Percentiles rank a stretch among this genome's conserved stretches.
Conservation (phyloP, 2,113 vertebrate genomes). For the Pteruthius melanotis region DNA sequence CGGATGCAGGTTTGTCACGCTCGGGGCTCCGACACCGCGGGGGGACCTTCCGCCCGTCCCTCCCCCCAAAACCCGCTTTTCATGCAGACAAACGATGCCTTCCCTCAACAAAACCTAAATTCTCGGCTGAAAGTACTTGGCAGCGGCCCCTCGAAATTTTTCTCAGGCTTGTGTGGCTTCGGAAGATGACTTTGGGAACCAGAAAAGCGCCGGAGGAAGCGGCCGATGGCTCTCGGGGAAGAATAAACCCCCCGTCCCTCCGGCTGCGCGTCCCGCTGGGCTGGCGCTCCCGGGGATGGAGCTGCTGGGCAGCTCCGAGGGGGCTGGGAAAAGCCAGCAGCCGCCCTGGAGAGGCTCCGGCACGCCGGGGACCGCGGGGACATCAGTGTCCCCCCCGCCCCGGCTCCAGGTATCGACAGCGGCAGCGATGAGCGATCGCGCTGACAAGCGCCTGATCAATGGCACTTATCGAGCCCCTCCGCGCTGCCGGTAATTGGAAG, state of each 20-base stretch:
- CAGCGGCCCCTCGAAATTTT: background rate
- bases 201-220: background rate
- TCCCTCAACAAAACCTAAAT: constrained; percentile 17
- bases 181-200: background rate
- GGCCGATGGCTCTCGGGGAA: background rate
- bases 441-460: background rate
- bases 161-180: constrained; percentile 24
- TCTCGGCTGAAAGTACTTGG: background rate
- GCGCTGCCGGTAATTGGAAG: background rate
- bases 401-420: constrained; percentile 50
- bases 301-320: background rate
- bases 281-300: background rate
- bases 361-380: background rate
- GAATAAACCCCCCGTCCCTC: background rate
- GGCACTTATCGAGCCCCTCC: background rate
- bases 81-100: background rate
- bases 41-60: background rate
- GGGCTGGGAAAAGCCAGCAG: background rate
- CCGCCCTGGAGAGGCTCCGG: background rate
- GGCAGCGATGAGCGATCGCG: constrained; percentile 42
- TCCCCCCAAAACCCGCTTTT: background rate
- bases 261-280: background rate
- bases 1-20: constrained; percentile 41
- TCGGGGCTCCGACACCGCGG: background rate
- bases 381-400: background rate